Base-by-base conservation (phyloP, 2,113 vertebrate genomes). In the Plecturocebus donacophilus region DNA sequence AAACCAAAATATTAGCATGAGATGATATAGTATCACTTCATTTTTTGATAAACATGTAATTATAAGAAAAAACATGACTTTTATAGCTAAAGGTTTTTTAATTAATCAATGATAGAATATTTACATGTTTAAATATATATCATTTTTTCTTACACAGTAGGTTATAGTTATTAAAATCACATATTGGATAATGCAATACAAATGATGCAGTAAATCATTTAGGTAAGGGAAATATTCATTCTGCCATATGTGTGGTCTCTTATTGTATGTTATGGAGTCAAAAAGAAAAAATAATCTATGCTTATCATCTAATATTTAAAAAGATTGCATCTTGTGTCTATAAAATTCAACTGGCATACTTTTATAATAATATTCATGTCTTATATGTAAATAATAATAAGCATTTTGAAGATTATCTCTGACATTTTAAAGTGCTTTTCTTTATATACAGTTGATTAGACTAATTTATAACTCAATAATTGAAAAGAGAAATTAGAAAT, bases 31-130 rank as follows among this genome's bases (percentile, higher is more conserved):
- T 68, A 64, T 79, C 3, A 95, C 76, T 86, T 16, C 12, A 54
- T 14, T 91, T 71, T 88, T 94, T 81, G 56, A 52, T n/a, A 79
- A 86, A 23, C 27, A 91, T 27, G 16, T 40, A 93, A 92, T 90
- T 79, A 49, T 35, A 54, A 93, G 35, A 85, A 94, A 91, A 91
- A 85, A 68, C 27, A 76, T 56, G 38, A 23, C 35, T 21, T 75
- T 23, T 58, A 70, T 47, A 68, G 2, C 6, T 84, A 75, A 54
- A 83, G 11, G 8, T 35, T 56, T 52, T 66, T 35, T 40, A 47
- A 19, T n/a, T 75, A 52, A 82, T 0, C 3, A 91, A 75, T 70
- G 20, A 87, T 19, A n/a, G 79, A 8, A 23, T 20, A 81, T 23
- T 76, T 80, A 80, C 3, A 54, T 52, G 38, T 76, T 1, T 79